Evolutionary conservation across 2,888 invertebrate species (phyloP).

Genomic region (Spilosoma lubricipeda): DNA sequence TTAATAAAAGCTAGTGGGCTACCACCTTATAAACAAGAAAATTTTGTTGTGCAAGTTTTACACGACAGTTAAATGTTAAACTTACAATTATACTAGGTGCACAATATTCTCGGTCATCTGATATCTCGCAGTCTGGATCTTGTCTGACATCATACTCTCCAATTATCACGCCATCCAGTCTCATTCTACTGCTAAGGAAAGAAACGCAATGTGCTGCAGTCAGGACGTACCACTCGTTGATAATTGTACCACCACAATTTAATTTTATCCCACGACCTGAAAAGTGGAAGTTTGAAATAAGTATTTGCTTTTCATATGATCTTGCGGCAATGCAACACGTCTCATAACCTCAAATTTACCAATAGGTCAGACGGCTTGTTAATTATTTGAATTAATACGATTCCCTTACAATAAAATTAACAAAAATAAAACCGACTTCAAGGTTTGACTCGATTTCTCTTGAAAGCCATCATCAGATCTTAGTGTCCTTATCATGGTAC

Average conservation of each 20-base stretch:
- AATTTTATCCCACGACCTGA: constrained; percentile 65
- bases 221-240: constrained; percentile 83
- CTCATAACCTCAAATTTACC: background rate
- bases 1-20: background rate
- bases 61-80: background rate
- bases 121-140: constrained; percentile 76
- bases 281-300: constrained; percentile 12
- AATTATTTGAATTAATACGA: background rate
- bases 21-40: background rate
- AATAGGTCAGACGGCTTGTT: background rate
- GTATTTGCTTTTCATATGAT: background rate
- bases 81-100: constrained; percentile 66
- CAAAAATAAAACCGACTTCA: too few relatives aligned
- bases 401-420: background rate
- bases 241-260: constrained; percentile 84
- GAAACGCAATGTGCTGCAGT: constrained; percentile 88
- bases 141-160: constrained; percentile 87
- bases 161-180: constrained; percentile 83
- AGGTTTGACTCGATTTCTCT: too few relatives aligned
- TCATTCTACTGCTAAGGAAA: constrained; percentile 72
- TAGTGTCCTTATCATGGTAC: too few relatives aligned
- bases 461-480: too few relatives aligned
- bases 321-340: background rate
- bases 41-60: background rate
- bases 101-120: constrained; percentile 65